Evolutionary conservation across 2,113 vertebrate genomes (phyloP).

Genomic region (Tupaia chinensis): DNA sequence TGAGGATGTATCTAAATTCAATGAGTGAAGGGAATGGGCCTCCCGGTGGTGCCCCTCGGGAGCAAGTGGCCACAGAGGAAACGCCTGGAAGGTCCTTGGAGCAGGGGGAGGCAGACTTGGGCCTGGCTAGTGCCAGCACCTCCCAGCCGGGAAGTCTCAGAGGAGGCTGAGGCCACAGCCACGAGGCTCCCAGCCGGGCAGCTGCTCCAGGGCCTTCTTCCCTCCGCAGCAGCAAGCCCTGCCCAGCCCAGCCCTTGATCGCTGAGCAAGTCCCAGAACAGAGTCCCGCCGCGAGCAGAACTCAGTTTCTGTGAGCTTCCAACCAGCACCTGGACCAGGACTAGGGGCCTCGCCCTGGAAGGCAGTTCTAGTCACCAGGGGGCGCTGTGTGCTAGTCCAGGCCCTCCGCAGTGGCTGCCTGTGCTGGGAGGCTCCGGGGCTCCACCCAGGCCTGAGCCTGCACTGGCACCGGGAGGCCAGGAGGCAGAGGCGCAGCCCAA

Average conservation of each 20-base stretch:
- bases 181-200: background rate
- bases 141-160: background rate
- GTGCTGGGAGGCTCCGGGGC: background rate
- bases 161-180: background rate
- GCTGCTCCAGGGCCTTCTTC: background rate
- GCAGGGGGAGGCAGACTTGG: background rate
- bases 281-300: no score
- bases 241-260: background rate
- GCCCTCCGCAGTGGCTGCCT: accelerated
- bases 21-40: background rate
- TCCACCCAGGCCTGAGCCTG: background rate
- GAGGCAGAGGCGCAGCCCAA: background rate
- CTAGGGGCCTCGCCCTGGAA: background rate
- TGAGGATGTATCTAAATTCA: background rate
- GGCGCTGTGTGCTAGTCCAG: constrained; percentile 65
- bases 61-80: background rate
- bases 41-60: background rate
- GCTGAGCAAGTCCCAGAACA: background rate
- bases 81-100: background rate
- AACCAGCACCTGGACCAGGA: background rate
- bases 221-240: background rate
- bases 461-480: background rate
- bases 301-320: background rate
- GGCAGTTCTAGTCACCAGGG: constrained; percentile 10
- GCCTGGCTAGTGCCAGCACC: background rate